These are phyloP conservation scores for Temnothorax curvispinosus DNA, from an alignment of 1,140 invertebrate genomes.

Conservation along the genomic window DNA sequence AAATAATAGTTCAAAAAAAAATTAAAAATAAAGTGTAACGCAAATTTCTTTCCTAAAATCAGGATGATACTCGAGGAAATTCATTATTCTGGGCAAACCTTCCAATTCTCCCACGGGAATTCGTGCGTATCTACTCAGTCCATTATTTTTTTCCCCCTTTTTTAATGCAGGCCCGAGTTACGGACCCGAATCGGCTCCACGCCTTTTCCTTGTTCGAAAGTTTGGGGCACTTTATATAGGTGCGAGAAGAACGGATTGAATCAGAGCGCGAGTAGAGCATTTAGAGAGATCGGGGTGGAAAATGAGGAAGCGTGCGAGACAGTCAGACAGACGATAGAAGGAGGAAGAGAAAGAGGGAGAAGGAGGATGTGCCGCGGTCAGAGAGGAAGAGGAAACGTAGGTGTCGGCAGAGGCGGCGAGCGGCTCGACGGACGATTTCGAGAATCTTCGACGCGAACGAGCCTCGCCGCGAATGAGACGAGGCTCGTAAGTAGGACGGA, in stretches of 20 bases:
- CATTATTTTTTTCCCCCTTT: slow-evolving; percentile 35
- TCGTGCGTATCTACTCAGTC: not conserved
- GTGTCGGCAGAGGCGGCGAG: not conserved
- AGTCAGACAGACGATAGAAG: slow-evolving; percentile 40
- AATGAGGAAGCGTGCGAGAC: slow-evolving; percentile 29
- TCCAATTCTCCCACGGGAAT: slow-evolving; percentile 44
- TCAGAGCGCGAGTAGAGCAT: slow-evolving; percentile 30
- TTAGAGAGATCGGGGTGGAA: slow-evolving; percentile 20
- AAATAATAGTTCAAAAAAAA: not conserved
- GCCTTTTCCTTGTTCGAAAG: slow-evolving; percentile 81
- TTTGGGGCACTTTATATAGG: slow-evolving; percentile 49
- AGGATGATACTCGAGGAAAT: not conserved
- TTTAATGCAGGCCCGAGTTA: slow-evolving; percentile 30
- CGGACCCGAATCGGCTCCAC: slow-evolving; percentile 71
- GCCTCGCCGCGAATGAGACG: slow-evolving; percentile 68
- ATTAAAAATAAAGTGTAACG: not conserved
- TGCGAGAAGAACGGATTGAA: slow-evolving; percentile 36
- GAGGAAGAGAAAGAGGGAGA: not conserved
- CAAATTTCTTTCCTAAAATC: not conserved
- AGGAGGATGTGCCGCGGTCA: not conserved
- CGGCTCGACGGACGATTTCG: slow-evolving; percentile 50
- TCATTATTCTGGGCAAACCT: not conserved
- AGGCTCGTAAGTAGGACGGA: slow-evolving; percentile 72
- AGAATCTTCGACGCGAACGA: slow-evolving; percentile 64
- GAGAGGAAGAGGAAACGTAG: slow-evolving; percentile 1